Percentiles rank a stretch among this genome's conserved stretches.
Conservation (phyloP, 1,140 invertebrate species). For the Caenorhabditis latens region DNA sequence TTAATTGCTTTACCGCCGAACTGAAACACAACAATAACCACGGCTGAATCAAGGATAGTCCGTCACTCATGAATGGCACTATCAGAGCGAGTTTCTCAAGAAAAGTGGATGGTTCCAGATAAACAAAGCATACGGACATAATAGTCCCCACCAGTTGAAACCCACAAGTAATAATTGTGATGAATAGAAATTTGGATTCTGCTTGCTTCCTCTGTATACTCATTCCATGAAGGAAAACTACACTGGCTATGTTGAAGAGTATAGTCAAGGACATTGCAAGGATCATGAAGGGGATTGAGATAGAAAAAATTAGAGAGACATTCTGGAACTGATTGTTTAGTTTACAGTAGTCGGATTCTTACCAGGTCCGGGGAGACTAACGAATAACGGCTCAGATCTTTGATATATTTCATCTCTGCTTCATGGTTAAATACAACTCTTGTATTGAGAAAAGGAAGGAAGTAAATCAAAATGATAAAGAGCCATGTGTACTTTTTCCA, state of each 20-base stretch:
- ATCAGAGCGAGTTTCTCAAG: neutral
- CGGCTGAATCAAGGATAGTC: constrained; percentile 4
- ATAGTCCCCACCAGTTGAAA: neutral
- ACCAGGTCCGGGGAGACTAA: neutral
- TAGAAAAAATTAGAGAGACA: neutral
- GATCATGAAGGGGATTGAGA: neutral
- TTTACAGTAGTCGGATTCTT: too few species aligned
- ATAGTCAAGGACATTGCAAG: neutral
- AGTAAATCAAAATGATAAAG: neutral
- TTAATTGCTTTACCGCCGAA: neutral
- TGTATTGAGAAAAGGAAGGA: constrained; percentile 3
- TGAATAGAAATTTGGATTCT: neutral
- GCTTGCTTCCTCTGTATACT: neutral
- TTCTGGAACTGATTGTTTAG: neutral
- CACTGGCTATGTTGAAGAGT: neutral
- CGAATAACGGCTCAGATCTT: neutral
- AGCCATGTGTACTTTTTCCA: constrained; percentile 4
- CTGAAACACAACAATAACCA: constrained; percentile 6
- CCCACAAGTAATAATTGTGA: neutral
- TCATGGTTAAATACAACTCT: neutral
- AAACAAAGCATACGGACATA: neutral
- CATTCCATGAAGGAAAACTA: neutral
- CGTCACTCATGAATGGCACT: neutral
- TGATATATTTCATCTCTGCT: neutral
- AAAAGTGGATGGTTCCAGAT: neutral